Evolutionary conservation across 1,140 invertebrate species (phyloP), one percentile per base, ranked within the genome.

Genomic region (Melipona quadrifasciata): DNA sequence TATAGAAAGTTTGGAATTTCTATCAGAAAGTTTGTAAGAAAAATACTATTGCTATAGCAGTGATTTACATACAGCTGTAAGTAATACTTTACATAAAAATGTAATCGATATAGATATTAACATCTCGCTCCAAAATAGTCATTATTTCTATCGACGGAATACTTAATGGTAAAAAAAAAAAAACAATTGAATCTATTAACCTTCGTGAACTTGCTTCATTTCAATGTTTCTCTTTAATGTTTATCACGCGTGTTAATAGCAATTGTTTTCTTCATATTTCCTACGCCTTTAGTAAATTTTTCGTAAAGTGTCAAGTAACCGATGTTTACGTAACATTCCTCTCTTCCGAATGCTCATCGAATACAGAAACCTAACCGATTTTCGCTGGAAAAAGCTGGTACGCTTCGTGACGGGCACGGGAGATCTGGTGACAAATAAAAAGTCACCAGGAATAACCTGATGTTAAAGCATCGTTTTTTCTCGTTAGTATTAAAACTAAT

Each of bases 401-500:
- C 1, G 27, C 47, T 3, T 10, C 10, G 17, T 53, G 47, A n/a
- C 2, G 24, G 51, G n/a, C n/a, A 51, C 34, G 24, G 21, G 34
- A 55, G 16, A 75, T 58, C 21, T 72, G 12, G 5, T 55, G 57
- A 27, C 12, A 55, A 57, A 75, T 27, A 12, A 34, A 31, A 57
- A 6, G 55, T 75, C 8, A 8, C 21, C 14, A 47, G 21, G 31
- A 31, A n/a, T 47, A 47, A 73, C 4, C 8, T 6, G 16, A 2
- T 1, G 12, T 1, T 39, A 31, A 39, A 72, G 21, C 19, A 24
- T 17, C 27, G 10, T 17, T 27, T 47, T 47, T 65, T 31, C 19
- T 19, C 34, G 17, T 19, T 83, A 39, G 12, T 47, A 51, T 55
- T 58, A 39, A 24, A 77, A 55, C 39, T 78, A 83, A 83, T 71